Evolutionary conservation across 2,888 invertebrate genomes (phyloP).

Genomic region (Eristalinus sepulchralis): DNA sequence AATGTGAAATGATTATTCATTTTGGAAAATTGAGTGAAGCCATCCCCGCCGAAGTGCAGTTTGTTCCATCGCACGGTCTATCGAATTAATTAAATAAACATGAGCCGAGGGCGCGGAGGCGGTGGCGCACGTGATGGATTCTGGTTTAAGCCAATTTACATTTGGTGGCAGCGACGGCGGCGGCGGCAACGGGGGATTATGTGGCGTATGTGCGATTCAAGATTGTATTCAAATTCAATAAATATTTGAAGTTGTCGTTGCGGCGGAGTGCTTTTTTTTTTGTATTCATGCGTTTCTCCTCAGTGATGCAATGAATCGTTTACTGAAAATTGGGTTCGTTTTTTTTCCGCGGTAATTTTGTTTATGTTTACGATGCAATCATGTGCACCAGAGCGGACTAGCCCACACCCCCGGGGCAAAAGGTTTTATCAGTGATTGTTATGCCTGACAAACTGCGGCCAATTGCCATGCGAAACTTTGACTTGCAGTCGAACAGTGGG

Average conservation of each 20-base stretch:
- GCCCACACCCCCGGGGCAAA: neutral
- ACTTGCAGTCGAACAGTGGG: too few species aligned
- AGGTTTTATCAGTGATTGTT: too few species aligned
- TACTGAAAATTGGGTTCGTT: neutral
- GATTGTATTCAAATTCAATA: neutral
- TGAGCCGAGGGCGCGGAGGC: neutral
- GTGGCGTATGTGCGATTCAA: neutral
- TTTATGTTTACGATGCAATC: neutral
- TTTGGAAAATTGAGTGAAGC: constrained; percentile 19
- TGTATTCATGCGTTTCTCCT: neutral
- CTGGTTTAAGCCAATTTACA: neutral
- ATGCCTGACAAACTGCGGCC: too few species aligned
- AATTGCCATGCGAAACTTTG: too few species aligned
- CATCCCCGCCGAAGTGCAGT: neutral
- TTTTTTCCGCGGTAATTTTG: neutral
- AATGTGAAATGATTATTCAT: neutral
- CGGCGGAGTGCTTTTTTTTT: neutral
- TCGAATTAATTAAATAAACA: constrained; percentile 43
- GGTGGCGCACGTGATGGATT: constrained; percentile 13
- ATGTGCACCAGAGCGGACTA: neutral
- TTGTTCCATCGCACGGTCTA: neutral
- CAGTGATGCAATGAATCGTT: neutral
- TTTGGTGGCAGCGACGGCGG: neutral
- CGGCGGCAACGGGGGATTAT: neutral
- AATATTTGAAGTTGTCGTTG: constrained; percentile 4